phyloP scores from a whole-genome alignment of 1,140 invertebrate species.

The Papilio polytes region DNA sequence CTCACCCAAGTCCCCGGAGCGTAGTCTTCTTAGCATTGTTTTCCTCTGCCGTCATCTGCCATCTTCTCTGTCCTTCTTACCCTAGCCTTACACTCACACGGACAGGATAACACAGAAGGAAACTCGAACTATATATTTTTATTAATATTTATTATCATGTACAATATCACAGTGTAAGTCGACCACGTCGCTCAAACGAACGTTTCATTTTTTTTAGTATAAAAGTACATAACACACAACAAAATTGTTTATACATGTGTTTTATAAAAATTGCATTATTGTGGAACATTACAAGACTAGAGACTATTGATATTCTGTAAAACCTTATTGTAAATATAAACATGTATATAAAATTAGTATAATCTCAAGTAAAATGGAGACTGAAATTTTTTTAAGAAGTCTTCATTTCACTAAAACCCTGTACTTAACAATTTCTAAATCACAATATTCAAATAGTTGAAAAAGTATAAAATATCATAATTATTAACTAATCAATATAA shows the following conservation, averaged over 20 bases:
- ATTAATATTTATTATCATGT: conserved; percentile 44
- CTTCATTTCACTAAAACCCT: background rate
- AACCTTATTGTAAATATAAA: no score
- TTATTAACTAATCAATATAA: background rate
- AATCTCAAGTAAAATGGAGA: no score
- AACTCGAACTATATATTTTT: conserved; percentile 36
- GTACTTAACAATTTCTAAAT: background rate
- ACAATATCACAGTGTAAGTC: conserved; percentile 24
- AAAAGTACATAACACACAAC: background rate
- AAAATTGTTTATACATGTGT: background rate
- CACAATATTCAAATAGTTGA: background rate
- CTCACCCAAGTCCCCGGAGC: conserved; percentile 68
- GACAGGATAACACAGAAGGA: conserved; percentile 35
- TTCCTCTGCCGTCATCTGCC: background rate
- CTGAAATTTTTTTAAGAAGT: background rate
- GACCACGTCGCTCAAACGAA: background rate
- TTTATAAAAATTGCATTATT: background rate
- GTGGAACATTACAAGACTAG: no score
- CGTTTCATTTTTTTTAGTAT: background rate
- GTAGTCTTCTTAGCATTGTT: conserved; percentile 42
- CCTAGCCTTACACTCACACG: conserved; percentile 34
- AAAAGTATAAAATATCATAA: no score
- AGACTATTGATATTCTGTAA: no score
- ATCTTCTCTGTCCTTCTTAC: conserved; percentile 29
- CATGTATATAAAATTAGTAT: no score